Conservation (phyloP, 2,797 vertebrate genomes). For the Chiroxiphia lanceolata region DNA sequence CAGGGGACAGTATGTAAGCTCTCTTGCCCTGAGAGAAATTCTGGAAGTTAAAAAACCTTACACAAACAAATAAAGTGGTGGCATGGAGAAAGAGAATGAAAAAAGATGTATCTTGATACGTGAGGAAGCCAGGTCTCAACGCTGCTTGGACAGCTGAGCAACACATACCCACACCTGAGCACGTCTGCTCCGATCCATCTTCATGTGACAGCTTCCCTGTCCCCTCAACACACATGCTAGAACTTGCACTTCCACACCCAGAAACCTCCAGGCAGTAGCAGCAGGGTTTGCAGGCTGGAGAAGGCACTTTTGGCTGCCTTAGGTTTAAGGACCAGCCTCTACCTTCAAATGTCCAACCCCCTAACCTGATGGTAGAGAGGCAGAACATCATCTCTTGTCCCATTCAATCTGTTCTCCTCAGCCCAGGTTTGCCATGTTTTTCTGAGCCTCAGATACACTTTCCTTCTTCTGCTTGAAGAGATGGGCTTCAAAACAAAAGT, state of each 20-base stretch:
- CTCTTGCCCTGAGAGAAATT: neutral
- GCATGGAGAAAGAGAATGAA: neutral
- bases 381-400: neutral
- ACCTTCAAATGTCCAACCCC: neutral
- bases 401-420: neutral
- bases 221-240: neutral
- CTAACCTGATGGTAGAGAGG: neutral
- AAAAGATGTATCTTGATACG: neutral
- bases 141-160: neutral
- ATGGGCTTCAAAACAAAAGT: neutral
- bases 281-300: neutral
- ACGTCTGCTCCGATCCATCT: slow-evolving; percentile 12
- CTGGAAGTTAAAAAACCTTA: neutral
- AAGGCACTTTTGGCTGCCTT: neutral
- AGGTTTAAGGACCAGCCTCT: neutral
- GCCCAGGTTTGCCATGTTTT: neutral
- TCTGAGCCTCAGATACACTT: neutral
- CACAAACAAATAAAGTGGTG: neutral
- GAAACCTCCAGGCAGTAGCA: neutral
- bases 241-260: slow-evolving; percentile 35
- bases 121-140: neutral
- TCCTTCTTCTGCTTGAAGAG: neutral
- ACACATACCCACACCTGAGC: neutral
- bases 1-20: slow-evolving; percentile 30
- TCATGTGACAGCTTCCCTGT: neutral